Percentiles rank a stretch among this genome's conserved stretches.
Evolutionary conservation across 2,888 invertebrate genomes (phyloP).

Genomic region (Vannuccia rotundouncinata): DNA sequence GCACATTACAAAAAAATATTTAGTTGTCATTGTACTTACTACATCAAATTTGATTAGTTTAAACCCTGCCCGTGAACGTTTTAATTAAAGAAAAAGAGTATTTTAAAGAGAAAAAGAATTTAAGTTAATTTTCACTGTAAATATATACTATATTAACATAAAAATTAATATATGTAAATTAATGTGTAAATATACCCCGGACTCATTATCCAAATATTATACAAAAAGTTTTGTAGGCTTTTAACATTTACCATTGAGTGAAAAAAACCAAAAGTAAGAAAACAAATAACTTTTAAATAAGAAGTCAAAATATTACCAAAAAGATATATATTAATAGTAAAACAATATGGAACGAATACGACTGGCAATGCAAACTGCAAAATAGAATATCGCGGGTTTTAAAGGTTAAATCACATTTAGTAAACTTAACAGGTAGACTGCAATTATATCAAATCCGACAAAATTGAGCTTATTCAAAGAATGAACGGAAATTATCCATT

Average conservation of each 20-base stretch:
- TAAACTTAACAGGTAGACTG: neutral
- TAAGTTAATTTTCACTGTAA: too few relatives aligned
- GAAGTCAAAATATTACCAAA: neutral
- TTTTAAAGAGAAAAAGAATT: neutral
- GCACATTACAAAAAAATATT: too few relatives aligned
- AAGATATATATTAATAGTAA: neutral
- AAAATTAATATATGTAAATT: too few relatives aligned
- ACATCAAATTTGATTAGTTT: too few relatives aligned
- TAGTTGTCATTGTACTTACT: too few relatives aligned
- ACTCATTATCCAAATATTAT: too few relatives aligned
- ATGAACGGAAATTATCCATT: too few relatives aligned
- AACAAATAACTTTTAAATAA: neutral
- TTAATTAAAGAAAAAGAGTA: too few relatives aligned
- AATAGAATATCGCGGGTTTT: neutral
- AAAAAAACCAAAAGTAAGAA: neutral
- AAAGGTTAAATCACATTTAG: neutral
- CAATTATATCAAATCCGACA: neutral
- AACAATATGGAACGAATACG: slow-evolving; percentile 26
- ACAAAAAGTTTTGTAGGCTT: too few relatives aligned
- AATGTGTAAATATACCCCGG: too few relatives aligned
- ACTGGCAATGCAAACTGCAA: slow-evolving; percentile 14
- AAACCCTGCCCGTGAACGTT: too few relatives aligned
- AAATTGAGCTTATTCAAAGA: slow-evolving; percentile 18
- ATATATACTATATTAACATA: too few relatives aligned
- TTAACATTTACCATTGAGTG: neutral